Base-by-base conservation (phyloP, 1,140 invertebrate species). In the Oryctes rhinoceros region DNA sequence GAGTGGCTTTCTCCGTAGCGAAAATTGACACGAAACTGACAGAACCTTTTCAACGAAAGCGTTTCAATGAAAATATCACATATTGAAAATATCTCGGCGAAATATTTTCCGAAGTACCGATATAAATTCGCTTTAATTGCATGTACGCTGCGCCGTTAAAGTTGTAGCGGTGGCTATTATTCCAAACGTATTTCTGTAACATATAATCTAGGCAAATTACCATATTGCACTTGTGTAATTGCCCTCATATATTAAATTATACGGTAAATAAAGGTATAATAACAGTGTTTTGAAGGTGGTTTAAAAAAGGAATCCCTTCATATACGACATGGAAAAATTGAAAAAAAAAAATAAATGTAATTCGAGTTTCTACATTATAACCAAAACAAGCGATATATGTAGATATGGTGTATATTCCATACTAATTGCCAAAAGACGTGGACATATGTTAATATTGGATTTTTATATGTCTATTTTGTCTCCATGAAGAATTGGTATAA, bases 11-110 rank as follows among this genome's bases (percentile, higher is more conserved):
- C 65, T 67, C 3, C 24, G 20, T 3, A 24, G 30, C 7, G 20
- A 35, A 67, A 67, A 67, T 67, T 67, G 65, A 67, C 65, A 24
- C 5, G 65, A 13, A 67, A 67, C 65, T 67, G 65, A 67, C 65
- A 67, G 13, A 67, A 67, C 65, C 18, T 62, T 62, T 30, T 30
- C 24, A 30, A 30, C 2, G 24, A 30, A 30, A 62, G 53, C 53
- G 3, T 62, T 62, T 62, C 53, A 62, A 24, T 67, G 65, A 67
- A 67, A 67, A 67, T 67, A 67, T 35, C 65, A 67, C 20, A 67
- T 67, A 67, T 67, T 67, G 65, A 18, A 62, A 35, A 67, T 67
- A 24, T 30, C 65, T 4, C 13, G 18, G 0, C 1, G 6, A 24
- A 67, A 67, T 67, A 18, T 11, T 5, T 62, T 62, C 53, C 3